phyloP scores from a whole-genome alignment of 2,797 vertebrate species.

The Ambastaia sidthimunki region DNA sequence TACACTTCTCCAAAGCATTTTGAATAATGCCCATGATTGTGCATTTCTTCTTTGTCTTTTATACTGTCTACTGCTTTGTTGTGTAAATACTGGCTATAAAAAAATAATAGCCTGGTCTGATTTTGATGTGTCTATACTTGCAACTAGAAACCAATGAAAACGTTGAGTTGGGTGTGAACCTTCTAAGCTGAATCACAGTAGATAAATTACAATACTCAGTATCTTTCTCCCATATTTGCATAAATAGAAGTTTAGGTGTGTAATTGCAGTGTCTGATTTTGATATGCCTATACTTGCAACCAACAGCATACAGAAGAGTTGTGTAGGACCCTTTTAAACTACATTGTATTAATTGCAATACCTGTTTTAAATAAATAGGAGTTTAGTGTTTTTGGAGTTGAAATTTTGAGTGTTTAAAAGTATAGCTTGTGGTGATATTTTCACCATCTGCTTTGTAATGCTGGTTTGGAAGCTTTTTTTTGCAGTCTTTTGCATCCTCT shows the following conservation, averaged over 20 bases:
- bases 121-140: constrained; percentile 25
- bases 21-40: not conserved
- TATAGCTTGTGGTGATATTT: constrained; percentile 64
- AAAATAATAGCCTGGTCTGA: not conserved
- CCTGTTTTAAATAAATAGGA: not conserved
- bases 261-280: not conserved
- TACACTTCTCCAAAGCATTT: not conserved
- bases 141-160: constrained; percentile 22
- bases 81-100: constrained; percentile 7
- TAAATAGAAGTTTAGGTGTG: constrained; percentile 3
- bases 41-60: not conserved
- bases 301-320: constrained; percentile 23
- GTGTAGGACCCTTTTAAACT: constrained; percentile 22
- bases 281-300: constrained; percentile 29
- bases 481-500: constrained; percentile 43
- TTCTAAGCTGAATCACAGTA: constrained; percentile 26
- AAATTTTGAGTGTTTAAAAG: constrained; percentile 33
- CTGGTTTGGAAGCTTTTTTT: constrained; percentile 52
- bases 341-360: constrained; percentile 28
- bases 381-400: constrained; percentile 16
- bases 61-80: not conserved
- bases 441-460: constrained; percentile 67
- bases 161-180: constrained; percentile 36
- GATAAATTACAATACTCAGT: constrained; percentile 25
- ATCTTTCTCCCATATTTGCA: not conserved